These are phyloP conservation scores for Bufotes viridis DNA, from an alignment of 2,797 vertebrate species.

Conservation along the genomic window DNA sequence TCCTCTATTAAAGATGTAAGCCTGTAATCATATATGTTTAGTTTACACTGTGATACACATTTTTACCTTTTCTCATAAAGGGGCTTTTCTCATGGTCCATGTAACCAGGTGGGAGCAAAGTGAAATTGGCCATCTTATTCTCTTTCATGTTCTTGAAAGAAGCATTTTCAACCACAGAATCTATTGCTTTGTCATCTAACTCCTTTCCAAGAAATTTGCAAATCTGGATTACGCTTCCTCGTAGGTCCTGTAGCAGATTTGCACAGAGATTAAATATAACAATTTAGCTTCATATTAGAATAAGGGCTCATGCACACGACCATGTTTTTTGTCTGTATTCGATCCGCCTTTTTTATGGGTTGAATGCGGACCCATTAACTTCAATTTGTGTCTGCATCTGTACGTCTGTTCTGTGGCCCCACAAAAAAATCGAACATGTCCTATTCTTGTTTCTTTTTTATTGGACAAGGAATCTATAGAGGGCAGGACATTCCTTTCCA, in stretches of 20 bases:
- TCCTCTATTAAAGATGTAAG: not conserved
- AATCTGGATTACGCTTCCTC: slow-evolving; percentile 67
- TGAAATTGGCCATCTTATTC: slow-evolving; percentile 83
- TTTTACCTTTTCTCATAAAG: slow-evolving; percentile 81
- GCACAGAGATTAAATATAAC: not conserved
- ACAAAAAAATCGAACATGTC: no score
- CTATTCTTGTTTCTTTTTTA: no score
- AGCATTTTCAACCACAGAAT: slow-evolving; percentile 72
- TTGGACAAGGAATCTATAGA: no score
- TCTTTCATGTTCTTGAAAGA: slow-evolving; percentile 78
- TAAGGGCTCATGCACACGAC: no score
- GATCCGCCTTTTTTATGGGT: no score
- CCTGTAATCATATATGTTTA: not conserved
- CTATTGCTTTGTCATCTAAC: slow-evolving; percentile 60
- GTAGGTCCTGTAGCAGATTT: slow-evolving; percentile 71
- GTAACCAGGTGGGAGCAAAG: slow-evolving; percentile 70
- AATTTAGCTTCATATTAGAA: not conserved
- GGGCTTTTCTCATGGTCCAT: slow-evolving; percentile 75
- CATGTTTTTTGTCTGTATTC: no score
- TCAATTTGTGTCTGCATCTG: no score
- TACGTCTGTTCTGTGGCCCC: no score
- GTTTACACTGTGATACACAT: not conserved
- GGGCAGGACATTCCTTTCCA: no score
- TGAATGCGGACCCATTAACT: no score
- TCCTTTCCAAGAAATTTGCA: slow-evolving; percentile 74